phyloP scores from a whole-genome alignment of 2,113 vertebrate species.

The Falcunculus frontatus region DNA sequence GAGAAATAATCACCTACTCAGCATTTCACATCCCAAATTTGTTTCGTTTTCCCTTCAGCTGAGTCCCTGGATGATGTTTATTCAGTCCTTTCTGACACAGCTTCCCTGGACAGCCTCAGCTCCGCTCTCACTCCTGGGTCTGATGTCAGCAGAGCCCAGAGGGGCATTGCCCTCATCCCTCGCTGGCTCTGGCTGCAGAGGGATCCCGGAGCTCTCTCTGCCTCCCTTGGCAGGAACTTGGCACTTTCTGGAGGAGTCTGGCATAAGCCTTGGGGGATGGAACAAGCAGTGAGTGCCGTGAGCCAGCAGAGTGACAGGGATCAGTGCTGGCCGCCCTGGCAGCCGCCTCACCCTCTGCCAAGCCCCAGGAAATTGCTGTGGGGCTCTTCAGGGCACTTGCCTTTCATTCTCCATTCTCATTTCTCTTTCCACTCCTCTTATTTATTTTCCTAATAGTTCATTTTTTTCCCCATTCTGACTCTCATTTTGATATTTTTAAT shows the following conservation, averaged over 20 bases:
- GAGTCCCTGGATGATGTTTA: neutral
- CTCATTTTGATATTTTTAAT: constrained; percentile 28
- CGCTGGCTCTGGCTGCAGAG: neutral
- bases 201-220: neutral
- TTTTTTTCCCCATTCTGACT: neutral
- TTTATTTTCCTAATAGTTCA: neutral
- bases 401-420: neutral
- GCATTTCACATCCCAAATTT: neutral
- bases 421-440: neutral
- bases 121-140: neutral
- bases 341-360: neutral
- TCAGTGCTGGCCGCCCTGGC: neutral
- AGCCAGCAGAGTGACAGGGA: neutral
- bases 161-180: neutral
- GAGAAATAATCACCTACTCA: neutral
- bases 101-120: neutral
- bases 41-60: neutral
- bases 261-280: neutral
- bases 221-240: neutral
- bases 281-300: neutral
- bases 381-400: neutral
- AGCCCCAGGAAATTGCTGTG: neutral
- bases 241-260: neutral
- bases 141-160: neutral
- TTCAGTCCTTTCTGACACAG: neutral